Percentiles rank a stretch among this genome's conserved stretches.
Evolutionary conservation across 1,140 invertebrate genomes (phyloP).

Genomic region (Scaptomyza hsui): DNA sequence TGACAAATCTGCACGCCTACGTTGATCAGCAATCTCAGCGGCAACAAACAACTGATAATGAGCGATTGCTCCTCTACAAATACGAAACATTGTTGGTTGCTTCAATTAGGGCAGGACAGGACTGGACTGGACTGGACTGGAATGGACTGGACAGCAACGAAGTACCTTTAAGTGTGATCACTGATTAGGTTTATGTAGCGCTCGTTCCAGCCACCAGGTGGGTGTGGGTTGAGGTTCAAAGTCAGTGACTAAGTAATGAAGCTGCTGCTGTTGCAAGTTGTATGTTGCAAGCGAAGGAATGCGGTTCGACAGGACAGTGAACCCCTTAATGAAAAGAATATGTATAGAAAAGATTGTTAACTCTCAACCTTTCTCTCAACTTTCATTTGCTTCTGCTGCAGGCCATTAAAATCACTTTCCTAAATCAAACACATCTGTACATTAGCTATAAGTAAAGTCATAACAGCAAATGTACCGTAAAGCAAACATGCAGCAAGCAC

Average conservation of each 20-base stretch:
- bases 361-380: slow-evolving; percentile 27
- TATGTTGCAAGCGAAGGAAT: slow-evolving; percentile 24
- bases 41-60: slow-evolving; percentile 82
- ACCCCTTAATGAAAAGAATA: neutral
- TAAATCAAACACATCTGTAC: slow-evolving; percentile 70
- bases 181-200: slow-evolving; percentile 56
- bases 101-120: slow-evolving; percentile 72
- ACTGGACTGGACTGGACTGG: slow-evolving; percentile 1
- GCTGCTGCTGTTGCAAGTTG: slow-evolving; percentile 2
- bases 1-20: slow-evolving; percentile 80
- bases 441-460: slow-evolving; percentile 60
- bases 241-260: slow-evolving; percentile 26
- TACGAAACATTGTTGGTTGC: slow-evolving; percentile 46
- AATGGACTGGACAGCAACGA: slow-evolving; percentile 35
- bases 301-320: slow-evolving; percentile 28
- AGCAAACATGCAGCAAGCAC: slow-evolving; percentile 69
- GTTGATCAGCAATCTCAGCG: slow-evolving; percentile 71
- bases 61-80: slow-evolving; percentile 72
- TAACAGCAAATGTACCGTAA: slow-evolving; percentile 81
- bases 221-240: slow-evolving; percentile 26
- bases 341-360: too few relatives aligned
- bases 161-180: slow-evolving; percentile 58
- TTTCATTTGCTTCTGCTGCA: slow-evolving; percentile 32
- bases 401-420: slow-evolving; percentile 52
- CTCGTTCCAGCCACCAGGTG: slow-evolving; percentile 14